Base-by-base conservation (phyloP, 2,888 invertebrate species). In the Priapulus caudatus region DNA sequence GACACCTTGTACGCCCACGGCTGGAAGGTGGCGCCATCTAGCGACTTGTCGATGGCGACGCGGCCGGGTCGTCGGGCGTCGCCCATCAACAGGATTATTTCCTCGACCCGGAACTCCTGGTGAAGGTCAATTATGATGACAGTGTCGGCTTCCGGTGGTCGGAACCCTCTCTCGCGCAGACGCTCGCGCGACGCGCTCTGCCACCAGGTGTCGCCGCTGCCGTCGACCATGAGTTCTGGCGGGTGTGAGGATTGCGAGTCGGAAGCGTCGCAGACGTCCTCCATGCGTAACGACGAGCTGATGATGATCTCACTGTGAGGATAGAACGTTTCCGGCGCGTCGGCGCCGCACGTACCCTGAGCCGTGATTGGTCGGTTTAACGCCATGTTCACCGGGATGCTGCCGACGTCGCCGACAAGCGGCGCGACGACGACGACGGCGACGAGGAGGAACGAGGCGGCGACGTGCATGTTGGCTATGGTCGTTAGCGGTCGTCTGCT, bases 1-100 rank as follows among this genome's bases (percentile, higher is more conserved):
- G 59, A 54, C 1, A 63, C 63, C 23, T 54, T 52, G 52, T 63
- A 62, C n/a, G 60, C 54, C 61, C 62, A 62, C 2, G 57, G 55
- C 2, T 16, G 43, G 49, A 55, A 60, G 2, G 33, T 21, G 1
- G 20, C n/a, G 1, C 59, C 56, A 49, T 59, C 57, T 22, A 46
- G 20, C 16, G 60, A 60, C 48, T 55, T 58, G 15, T 46, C 19
- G n/a, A 59, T 52, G 5, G 55, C 52, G 10, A 64, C 59, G 20
- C 47, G 48, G 4, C 57, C 58, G 4, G 64, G 64, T n/a, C 61
- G 54, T 20, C 55, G 47, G 1, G 62, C 59, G 43, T 63, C 61
- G 2, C 58, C 63, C 52, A 63, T 53, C 20, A 21, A 20, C 16
- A 64, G 43, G 5, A 24, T 49, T 4, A 64, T 59, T 10, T 22